Evolutionary conservation across 2,113 vertebrate genomes (phyloP).

Genomic region (Siniperca knerii): DNA sequence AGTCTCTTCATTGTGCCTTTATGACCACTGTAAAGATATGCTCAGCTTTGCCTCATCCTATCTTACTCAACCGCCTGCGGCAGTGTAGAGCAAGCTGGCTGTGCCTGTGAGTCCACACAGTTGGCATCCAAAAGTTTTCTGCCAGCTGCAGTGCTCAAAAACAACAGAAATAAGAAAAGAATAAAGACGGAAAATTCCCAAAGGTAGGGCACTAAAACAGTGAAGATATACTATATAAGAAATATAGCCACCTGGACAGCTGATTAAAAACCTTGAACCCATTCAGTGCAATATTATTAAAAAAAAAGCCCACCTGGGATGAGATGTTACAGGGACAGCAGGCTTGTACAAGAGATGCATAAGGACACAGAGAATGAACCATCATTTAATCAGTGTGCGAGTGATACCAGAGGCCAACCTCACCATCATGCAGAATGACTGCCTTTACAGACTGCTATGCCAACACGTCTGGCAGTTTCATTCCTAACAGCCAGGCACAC

Average conservation of each 20-base stretch:
- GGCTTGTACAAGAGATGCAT: constrained; percentile 29
- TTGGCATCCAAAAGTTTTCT: constrained; percentile 53
- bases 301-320: constrained; percentile 11
- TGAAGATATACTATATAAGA: constrained; percentile 3
- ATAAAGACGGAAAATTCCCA: constrained; percentile 2
- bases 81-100: constrained; percentile 52
- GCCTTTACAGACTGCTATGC: constrained; percentile 67
- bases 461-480: constrained; percentile 70
- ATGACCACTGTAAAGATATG: constrained; percentile 75
- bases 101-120: constrained; percentile 55
- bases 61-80: constrained; percentile 62
- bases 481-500: constrained; percentile 66
- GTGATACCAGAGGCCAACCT: constrained; percentile 64
- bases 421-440: constrained; percentile 66
- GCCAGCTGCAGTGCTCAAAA: constrained; percentile 54
- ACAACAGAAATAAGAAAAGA: constrained; percentile 40
- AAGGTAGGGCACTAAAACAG: constrained; percentile 8
- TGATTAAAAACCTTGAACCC: constrained; percentile 23
- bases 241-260: constrained; percentile 5
- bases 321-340: constrained; percentile 33
- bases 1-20: constrained; percentile 76
- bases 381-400: constrained; percentile 68
- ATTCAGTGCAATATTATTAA: not conserved
- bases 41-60: constrained; percentile 62
- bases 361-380: constrained; percentile 52